These are phyloP conservation scores for Seira ritae DNA, from an alignment of 2,888 invertebrate species.

Conservation along the genomic window DNA sequence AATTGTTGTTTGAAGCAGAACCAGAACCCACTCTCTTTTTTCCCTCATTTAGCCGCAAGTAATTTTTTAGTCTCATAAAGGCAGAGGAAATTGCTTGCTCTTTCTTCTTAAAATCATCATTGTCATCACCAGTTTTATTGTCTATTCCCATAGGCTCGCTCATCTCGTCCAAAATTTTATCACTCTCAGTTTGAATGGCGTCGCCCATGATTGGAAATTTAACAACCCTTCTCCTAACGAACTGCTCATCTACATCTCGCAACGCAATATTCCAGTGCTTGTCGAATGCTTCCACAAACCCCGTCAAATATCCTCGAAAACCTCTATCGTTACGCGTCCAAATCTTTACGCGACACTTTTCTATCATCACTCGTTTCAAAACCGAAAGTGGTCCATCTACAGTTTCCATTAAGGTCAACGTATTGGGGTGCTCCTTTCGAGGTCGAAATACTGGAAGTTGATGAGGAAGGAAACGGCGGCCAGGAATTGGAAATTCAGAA, in stretches of 20 bases:
- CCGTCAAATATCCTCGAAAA: conserved; percentile 87
- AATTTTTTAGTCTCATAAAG: conserved; percentile 47
- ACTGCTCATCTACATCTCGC: conserved; percentile 88
- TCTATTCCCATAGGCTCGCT: not conserved
- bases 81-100: conserved; percentile 42
- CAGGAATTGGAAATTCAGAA: conserved; percentile 68
- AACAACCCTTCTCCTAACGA: conserved; percentile 79
- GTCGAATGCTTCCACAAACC: conserved; percentile 90
- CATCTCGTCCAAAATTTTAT: not conserved
- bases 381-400: conserved; percentile 61
- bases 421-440: conserved; percentile 65
- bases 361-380: conserved; percentile 57
- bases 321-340: conserved; percentile 84
- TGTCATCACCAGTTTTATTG: conserved; percentile 29
- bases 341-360: conserved; percentile 78
- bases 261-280: conserved; percentile 95
- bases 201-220: conserved; percentile 54
- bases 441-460: conserved; percentile 69
- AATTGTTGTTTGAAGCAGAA: not conserved
- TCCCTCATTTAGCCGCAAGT: conserved; percentile 42
- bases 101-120: conserved; percentile 23
- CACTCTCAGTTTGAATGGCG: conserved; percentile 10
- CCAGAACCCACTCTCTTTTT: not conserved
- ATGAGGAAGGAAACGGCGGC: conserved; percentile 70
- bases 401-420: conserved; percentile 65